Evolutionary conservation across 2,113 vertebrate species (phyloP).

Genomic region (Elanus axillaris): DNA sequence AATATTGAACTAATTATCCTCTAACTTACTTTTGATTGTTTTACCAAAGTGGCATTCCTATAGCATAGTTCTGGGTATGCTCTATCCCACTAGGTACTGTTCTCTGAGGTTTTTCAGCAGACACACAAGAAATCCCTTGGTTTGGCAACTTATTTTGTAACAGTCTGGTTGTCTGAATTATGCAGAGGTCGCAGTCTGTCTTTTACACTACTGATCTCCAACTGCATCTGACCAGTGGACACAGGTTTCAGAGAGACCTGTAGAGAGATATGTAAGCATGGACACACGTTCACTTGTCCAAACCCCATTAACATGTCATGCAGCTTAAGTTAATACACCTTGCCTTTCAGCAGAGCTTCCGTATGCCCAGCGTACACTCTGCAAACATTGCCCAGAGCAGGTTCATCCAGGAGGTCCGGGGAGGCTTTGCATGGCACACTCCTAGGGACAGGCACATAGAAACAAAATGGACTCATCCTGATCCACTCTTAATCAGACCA

Average conservation of each 20-base stretch:
- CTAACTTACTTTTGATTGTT: neutral
- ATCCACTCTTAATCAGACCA: neutral
- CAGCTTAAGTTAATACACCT: neutral
- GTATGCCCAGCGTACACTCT: fast-evolving
- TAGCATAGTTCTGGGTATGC: neutral
- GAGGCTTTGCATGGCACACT: fast-evolving
- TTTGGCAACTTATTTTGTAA: neutral
- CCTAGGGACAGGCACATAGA: neutral
- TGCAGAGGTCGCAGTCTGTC: fast-evolving
- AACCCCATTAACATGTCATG: neutral
- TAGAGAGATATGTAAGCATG: neutral
- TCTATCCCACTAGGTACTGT: neutral
- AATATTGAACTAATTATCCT: neutral
- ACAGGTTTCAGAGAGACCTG: fast-evolving
- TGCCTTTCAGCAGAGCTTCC: neutral
- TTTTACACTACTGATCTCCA: neutral
- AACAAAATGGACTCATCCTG: neutral
- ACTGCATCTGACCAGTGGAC: neutral
- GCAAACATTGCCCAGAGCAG: neutral
- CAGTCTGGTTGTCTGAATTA: neutral
- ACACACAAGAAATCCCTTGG: neutral
- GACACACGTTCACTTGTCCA: fast-evolving
- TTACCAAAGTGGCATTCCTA: neutral
- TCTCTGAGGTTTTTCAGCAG: neutral
- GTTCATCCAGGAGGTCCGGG: neutral